Evolutionary conservation across 1,140 invertebrate genomes (phyloP).

Genomic region (Apis florea): DNA sequence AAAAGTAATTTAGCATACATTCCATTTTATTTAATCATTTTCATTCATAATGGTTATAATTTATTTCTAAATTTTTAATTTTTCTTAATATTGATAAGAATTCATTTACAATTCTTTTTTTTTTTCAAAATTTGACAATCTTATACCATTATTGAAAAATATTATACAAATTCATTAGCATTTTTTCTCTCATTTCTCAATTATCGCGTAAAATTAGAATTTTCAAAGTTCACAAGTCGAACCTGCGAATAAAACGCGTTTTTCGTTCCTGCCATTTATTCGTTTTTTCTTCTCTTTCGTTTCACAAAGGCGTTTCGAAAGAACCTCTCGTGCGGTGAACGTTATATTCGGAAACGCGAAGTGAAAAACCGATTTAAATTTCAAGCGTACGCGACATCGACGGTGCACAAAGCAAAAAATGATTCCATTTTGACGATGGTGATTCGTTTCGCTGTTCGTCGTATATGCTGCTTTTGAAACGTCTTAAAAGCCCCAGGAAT

Average conservation of each 20-base stretch:
- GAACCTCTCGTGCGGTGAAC: not conserved
- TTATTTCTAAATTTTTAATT: not conserved
- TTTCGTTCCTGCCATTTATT: not conserved
- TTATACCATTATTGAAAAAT: not conserved
- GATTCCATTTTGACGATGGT: not conserved
- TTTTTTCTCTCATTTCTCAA: not conserved
- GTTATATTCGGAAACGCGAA: not conserved
- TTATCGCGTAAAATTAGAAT: not conserved
- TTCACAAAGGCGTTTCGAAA: not conserved
- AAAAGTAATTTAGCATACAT: not conserved
- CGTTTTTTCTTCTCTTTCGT: not conserved
- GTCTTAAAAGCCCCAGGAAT: slow-evolving; percentile 52
- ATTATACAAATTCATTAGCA: not conserved
- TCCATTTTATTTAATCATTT: not conserved
- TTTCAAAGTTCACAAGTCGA: too few species aligned
- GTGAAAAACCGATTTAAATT: not conserved
- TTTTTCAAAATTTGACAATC: too few species aligned
- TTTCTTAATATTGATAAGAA: not conserved
- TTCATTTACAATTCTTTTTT: not conserved
- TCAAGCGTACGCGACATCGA: not conserved
- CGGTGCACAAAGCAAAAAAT: not conserved
- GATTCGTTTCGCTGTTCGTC: slow-evolving; percentile 2
- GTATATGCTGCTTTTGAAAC: slow-evolving; percentile 40
- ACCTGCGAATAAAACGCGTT: not conserved
- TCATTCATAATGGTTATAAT: not conserved